phyloP scores from a whole-genome alignment of 1,140 invertebrate species.

The Aphelenchoides fujianensis region DNA sequence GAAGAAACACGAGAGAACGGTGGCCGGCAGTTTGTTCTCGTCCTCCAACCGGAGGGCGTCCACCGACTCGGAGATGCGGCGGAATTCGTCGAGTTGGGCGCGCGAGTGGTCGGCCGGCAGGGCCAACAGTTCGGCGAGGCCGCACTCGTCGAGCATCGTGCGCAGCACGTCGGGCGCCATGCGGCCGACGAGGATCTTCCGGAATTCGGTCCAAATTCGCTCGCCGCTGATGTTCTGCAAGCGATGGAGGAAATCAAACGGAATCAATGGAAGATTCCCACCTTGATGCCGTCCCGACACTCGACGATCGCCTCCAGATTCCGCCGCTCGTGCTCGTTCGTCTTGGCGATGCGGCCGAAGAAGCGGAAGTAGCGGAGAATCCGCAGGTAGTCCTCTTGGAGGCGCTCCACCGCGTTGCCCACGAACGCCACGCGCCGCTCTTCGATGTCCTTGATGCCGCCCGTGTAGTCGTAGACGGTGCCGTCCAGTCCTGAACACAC shows the following conservation, averaged over 20 bases:
- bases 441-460: constrained; percentile 84
- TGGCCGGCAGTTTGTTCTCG: constrained; percentile 69
- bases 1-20: constrained; percentile 72
- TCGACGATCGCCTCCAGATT: constrained; percentile 77
- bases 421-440: constrained; percentile 81
- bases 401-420: constrained; percentile 77
- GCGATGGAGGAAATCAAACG: constrained; percentile 29
- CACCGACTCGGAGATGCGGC: constrained; percentile 12
- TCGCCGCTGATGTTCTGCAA: constrained; percentile 76
- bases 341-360: constrained; percentile 80
- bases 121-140: constrained; percentile 65
- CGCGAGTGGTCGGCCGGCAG: constrained; percentile 72
- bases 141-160: constrained; percentile 70
- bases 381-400: constrained; percentile 91
- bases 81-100: constrained; percentile 68
- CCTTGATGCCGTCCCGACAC: constrained; percentile 75
- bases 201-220: constrained; percentile 90
- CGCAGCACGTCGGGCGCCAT: constrained; percentile 73
- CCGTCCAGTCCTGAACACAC: constrained; percentile 77
- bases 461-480: constrained; percentile 91
- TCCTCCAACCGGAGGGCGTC: constrained; percentile 22
- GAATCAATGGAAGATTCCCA: no score
- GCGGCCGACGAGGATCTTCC: constrained; percentile 82
- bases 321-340: constrained; percentile 73
- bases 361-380: constrained; percentile 88